Conservation (phyloP, 2,888 invertebrate species). For the Stenichneumon culpator region DNA sequence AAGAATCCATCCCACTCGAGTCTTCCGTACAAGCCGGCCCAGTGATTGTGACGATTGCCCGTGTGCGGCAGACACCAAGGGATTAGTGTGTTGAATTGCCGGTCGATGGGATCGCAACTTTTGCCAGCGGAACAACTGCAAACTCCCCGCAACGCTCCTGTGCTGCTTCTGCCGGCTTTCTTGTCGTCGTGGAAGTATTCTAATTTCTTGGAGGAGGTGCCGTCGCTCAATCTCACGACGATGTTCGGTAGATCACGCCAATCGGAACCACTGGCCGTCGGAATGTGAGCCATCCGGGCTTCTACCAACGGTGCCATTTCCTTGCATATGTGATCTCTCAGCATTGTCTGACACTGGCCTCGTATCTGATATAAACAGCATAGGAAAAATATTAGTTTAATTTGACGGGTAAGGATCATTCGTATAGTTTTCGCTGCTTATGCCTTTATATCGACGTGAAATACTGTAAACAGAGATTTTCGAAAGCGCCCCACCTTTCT, state of each 20-base stretch:
- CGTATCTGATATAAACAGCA: conserved; percentile 86
- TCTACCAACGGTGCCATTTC: conserved; percentile 93
- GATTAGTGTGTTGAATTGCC: conserved; percentile 93
- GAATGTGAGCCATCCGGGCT: conserved; percentile 92
- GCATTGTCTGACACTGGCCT: conserved; percentile 86
- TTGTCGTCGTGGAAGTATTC: conserved; percentile 87
- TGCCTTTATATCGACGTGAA: background rate
- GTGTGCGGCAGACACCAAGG: conserved; percentile 97
- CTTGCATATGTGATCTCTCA: conserved; percentile 93
- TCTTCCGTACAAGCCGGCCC: conserved; percentile 94
- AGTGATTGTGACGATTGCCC: conserved; percentile 93
- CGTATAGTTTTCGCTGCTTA: background rate
- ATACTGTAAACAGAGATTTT: background rate
- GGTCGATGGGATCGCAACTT: conserved; percentile 89
- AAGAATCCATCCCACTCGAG: conserved; percentile 94
- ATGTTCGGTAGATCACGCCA: conserved; percentile 95
- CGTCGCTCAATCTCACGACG: conserved; percentile 90
- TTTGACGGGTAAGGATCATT: background rate
- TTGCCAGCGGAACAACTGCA: conserved; percentile 90
- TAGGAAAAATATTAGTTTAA: background rate
- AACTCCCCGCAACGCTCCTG: conserved; percentile 89
- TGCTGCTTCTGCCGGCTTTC: conserved; percentile 86
- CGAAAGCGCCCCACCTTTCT: conserved; percentile 83
- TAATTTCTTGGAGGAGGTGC: conserved; percentile 88
- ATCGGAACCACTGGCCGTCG: conserved; percentile 91